A percentile compares a stretch with the other conserved stretches of the same genome.
Evolutionary conservation across 2,797 vertebrate genomes (phyloP).

Genomic region (Dipus sagitta): DNA sequence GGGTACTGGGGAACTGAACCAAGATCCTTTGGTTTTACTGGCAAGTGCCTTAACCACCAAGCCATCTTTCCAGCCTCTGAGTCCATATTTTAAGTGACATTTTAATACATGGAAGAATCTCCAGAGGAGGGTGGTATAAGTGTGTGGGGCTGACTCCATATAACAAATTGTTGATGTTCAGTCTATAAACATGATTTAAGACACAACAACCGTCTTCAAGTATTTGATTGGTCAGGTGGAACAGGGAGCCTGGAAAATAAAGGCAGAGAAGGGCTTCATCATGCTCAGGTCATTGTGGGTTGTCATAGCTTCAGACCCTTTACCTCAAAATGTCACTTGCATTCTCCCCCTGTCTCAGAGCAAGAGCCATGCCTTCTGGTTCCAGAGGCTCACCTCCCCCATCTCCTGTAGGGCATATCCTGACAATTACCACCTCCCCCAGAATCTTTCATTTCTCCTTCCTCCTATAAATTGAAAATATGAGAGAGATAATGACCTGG

Average conservation of each 20-base stretch:
- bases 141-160: neutral
- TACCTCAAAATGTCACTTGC: neutral
- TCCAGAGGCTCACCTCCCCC: neutral
- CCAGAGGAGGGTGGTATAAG: neutral
- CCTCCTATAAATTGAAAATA: neutral
- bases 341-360: neutral
- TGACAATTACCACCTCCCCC: neutral
- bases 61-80: neutral
- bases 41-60: too few species aligned
- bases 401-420: neutral
- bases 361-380: neutral
- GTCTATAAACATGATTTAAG: neutral
- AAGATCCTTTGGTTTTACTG: too few species aligned
- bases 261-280: neutral
- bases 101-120: neutral
- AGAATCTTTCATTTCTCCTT: constrained; percentile 26
- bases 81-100: neutral
- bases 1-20: too few species aligned
- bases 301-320: neutral
- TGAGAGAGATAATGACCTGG: neutral
- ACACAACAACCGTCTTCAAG: neutral
- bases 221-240: neutral
- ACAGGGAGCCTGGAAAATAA: neutral
- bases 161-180: neutral
- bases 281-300: neutral